A percentile compares a stretch with the other conserved stretches of the same genome.
phyloP scores from a whole-genome alignment of 1,140 invertebrate species.

The Antheraea pernyi region DNA sequence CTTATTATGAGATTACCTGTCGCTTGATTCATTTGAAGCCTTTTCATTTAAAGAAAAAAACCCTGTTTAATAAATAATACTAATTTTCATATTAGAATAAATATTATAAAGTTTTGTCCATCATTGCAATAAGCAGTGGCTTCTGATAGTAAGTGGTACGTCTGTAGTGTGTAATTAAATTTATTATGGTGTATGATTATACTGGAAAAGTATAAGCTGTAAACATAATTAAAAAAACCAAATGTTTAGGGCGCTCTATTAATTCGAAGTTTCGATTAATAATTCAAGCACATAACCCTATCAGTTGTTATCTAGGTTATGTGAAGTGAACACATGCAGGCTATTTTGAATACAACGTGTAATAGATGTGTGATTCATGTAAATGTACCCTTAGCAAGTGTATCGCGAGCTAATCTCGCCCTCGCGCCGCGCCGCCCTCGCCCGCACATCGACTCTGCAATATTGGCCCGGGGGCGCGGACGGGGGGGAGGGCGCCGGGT shows the following conservation, averaged over 20 bases:
- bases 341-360: slow-evolving; percentile 63
- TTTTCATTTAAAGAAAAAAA: slow-evolving; percentile 18
- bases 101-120: neutral
- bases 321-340: slow-evolving; percentile 72
- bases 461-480: slow-evolving; percentile 46
- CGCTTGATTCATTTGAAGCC: slow-evolving; percentile 25
- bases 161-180: neutral
- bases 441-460: slow-evolving; percentile 36
- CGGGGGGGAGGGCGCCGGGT: slow-evolving; percentile 23
- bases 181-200: slow-evolving; percentile 17
- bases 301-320: slow-evolving; percentile 65
- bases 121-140: neutral
- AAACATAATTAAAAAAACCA: slow-evolving; percentile 16
- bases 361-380: slow-evolving; percentile 76
- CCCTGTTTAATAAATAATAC: neutral
- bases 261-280: slow-evolving; percentile 24
- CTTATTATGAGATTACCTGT: slow-evolving; percentile 66
- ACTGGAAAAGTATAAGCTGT: slow-evolving; percentile 9
- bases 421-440: slow-evolving; percentile 25
- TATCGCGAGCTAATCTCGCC: slow-evolving; percentile 64
- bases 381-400: slow-evolving; percentile 75
- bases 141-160: neutral
- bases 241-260: slow-evolving; percentile 3
- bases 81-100: neutral
- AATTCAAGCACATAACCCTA: slow-evolving; percentile 56